Evolutionary conservation across 2,888 invertebrate species (phyloP), one percentile per base, ranked within the genome.

Genomic region (Matsumyia berberina): DNA sequence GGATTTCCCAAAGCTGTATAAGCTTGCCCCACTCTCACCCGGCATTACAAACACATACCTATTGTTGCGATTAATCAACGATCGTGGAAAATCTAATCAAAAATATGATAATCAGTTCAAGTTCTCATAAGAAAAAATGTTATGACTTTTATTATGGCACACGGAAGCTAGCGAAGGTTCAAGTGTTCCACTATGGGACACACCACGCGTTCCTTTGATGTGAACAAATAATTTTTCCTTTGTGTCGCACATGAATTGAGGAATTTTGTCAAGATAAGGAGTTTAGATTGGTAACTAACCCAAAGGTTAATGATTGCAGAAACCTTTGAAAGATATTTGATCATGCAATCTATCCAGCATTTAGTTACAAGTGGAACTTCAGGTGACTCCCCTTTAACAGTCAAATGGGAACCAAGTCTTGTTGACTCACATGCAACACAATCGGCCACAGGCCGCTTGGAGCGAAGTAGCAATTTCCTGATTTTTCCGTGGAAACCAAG

Each of bases 1-100:
- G 44, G 55, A 35, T 19, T 69, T 46, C 12, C 35, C 44, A 33
- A 19, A 69, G 15, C 17, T n/a, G 7, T 44, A 44, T 35, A 35
- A 6, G 37, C 11, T 11, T 4, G 4, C 24, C 24, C 24, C 24
- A 24, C 24, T 24, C 2, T 24, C 1, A 24, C 24, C 24, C 4
- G 24, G n/a, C n/a, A 24, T 1, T 24, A 24, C 24, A 24, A 3
- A 24, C 24, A 24, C 4, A 24, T 4, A 24, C 4, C 4, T 24
- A 24, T 24, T 24, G 24, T 39, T 37, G 8, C 12, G 31, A 31
- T 6, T 12, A 24, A 31, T 31, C 29, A 24, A 5, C 2, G 9
- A 24, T 2, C 2, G 3, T 0, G 9, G 15, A 4, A 15, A 29
- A 44, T 60, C 11, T 60, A 44, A 60, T 60, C 60, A 9, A 42